A percentile compares a stretch with the other conserved stretches of the same genome.
Evolutionary conservation across 2,888 invertebrate species (phyloP).

Genomic region (Myopa testacea): DNA sequence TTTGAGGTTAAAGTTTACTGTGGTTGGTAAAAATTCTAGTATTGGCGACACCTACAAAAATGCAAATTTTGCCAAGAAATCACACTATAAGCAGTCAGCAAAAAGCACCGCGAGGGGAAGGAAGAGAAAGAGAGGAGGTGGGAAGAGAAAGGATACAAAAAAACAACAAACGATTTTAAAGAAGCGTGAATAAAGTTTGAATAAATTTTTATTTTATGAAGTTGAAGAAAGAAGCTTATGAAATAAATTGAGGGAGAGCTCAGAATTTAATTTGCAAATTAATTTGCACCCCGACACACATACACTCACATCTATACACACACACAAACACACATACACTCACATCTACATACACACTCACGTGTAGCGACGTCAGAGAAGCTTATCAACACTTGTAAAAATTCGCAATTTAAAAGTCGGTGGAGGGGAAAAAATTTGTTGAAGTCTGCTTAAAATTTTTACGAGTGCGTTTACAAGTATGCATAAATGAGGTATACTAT

Average conservation of each 20-base stretch:
- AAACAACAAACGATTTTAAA: no score
- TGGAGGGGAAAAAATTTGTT: conserved; percentile 15
- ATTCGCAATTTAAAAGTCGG: conserved; percentile 18
- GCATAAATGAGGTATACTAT: no score
- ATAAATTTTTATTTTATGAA: not conserved
- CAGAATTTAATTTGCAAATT: conserved; percentile 18
- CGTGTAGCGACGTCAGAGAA: not conserved
- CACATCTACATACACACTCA: not conserved
- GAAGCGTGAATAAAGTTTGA: no score
- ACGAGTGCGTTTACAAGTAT: conserved; percentile 10
- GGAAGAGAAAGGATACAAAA: no score
- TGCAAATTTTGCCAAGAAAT: no score
- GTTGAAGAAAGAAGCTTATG: conserved; percentile 3
- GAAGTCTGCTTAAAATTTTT: not conserved
- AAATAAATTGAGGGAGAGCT: not conserved
- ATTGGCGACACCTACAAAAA: no score
- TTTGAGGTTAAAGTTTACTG: not conserved
- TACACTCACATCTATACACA: no score
- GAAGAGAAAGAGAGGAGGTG: no score
- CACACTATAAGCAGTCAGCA: no score
- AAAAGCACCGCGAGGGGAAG: no score
- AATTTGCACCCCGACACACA: conserved; percentile 1
- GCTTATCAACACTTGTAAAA: conserved; percentile 10
- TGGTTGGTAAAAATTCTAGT: no score
- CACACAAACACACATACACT: no score